These are phyloP conservation scores for Sarcophaga carnaria DNA, from an alignment of 2,888 invertebrate species.

Conservation along the genomic window DNA sequence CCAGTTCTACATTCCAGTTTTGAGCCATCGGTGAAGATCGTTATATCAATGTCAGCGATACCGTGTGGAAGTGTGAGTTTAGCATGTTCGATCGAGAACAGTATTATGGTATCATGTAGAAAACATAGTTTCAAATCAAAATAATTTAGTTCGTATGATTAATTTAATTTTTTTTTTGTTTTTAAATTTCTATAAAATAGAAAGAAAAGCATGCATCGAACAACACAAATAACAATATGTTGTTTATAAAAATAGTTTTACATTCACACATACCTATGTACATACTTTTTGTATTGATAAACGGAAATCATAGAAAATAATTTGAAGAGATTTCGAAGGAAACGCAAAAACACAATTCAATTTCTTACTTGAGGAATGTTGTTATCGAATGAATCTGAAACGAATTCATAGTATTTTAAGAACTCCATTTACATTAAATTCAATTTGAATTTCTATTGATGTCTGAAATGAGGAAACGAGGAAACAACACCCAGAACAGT, in stretches of 20 bases:
- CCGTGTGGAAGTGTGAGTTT: no score
- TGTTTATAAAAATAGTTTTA: conserved; percentile 12
- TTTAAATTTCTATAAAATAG: no score
- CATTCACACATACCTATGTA: not conserved
- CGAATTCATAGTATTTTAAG: conserved; percentile 55
- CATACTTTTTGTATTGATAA: conserved; percentile 22
- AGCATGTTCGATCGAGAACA: no score
- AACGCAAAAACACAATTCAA: conserved; percentile 34
- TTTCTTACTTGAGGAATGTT: conserved; percentile 35
- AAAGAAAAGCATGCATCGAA: no score
- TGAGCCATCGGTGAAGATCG: no score
- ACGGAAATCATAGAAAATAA: conserved; percentile 50
- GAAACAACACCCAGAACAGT: not conserved
- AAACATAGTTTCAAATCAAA: no score
- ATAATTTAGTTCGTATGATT: no score
- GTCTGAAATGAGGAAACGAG: conserved; percentile 6
- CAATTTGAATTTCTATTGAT: conserved; percentile 48
- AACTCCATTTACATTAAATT: conserved; percentile 59
- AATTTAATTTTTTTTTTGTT: no score
- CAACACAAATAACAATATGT: not conserved
- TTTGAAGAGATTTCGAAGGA: conserved; percentile 41
- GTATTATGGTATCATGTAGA: no score
- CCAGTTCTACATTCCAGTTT: no score
- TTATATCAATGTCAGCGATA: no score
- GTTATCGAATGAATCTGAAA: conserved; percentile 53